A percentile compares a stretch with the other conserved stretches of the same genome.
Conservation (phyloP, 2,888 invertebrate species). For the Tethea ocularis region DNA sequence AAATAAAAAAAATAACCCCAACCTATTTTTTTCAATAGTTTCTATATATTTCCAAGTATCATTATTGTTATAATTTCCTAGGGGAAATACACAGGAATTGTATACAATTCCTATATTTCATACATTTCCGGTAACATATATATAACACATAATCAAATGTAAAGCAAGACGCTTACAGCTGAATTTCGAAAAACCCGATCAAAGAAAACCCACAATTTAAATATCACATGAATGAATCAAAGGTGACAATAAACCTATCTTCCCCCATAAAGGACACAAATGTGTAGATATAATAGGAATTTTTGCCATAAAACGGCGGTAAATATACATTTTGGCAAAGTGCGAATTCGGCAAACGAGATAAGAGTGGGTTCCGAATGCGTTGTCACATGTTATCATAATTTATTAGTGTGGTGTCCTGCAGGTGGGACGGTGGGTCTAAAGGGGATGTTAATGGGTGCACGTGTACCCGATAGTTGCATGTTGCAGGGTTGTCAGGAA, state of each 20-base stretch:
- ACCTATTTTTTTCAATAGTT: no score
- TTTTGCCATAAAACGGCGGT: slow-evolving; percentile 44
- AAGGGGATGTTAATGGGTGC: neutral
- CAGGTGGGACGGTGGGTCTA: slow-evolving; percentile 33
- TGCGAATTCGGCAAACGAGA: slow-evolving; percentile 48
- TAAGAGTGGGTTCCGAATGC: slow-evolving; percentile 49
- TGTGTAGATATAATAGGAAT: slow-evolving; percentile 5
- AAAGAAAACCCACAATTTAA: neutral
- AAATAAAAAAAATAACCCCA: no score
- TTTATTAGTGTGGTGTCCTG: slow-evolving; percentile 43
- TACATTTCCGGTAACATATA: no score
- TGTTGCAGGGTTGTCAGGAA: neutral
- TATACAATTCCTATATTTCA: no score
- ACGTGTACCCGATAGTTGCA: slow-evolving; percentile 1
- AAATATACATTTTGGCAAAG: slow-evolving; percentile 59
- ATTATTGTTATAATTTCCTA: no score
- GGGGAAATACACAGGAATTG: no score
- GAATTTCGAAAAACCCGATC: neutral
- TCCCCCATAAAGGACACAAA: neutral
- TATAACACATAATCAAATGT: no score
- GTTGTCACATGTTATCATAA: slow-evolving; percentile 44
- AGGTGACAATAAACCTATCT: slow-evolving; percentile 5
- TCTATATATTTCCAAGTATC: no score
- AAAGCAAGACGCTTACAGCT: neutral
- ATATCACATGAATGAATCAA: slow-evolving; percentile 5